Percentiles rank a stretch among this genome's conserved stretches.
These are phyloP conservation scores for Salminus brasiliensis DNA, from an alignment of 2,113 vertebrate genomes.

Conservation along the genomic window DNA sequence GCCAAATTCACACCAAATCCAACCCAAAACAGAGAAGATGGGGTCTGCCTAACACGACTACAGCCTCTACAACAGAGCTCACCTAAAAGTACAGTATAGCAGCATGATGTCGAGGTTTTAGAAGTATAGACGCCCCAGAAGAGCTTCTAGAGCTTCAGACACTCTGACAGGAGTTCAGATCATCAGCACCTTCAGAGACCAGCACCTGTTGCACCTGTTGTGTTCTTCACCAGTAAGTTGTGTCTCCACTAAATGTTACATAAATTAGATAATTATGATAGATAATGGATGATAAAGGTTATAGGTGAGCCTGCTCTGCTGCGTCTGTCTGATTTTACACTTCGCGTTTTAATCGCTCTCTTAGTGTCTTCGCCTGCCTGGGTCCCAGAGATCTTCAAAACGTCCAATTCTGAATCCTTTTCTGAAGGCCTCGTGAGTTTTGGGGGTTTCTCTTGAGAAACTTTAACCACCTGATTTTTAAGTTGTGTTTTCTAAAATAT, in stretches of 20 bases:
- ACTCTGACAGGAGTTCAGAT: background rate
- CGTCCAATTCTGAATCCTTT: background rate
- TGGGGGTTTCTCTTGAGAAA: background rate
- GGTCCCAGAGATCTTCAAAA: no score
- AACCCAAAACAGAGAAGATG: background rate
- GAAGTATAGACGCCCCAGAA: background rate
- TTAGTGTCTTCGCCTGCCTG: background rate
- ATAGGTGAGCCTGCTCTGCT: no score
- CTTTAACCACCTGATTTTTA: no score
- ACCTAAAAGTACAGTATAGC: background rate
- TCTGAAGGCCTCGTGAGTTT: background rate
- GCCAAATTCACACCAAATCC: background rate
- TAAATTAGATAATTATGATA: background rate
- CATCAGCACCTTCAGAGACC: background rate
- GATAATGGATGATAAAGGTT: background rate
- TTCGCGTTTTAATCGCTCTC: background rate
- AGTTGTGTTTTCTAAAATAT: no score
- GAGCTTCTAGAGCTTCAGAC: background rate
- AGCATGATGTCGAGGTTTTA: background rate
- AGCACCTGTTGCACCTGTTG: background rate
- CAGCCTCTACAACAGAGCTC: background rate
- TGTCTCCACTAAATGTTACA: background rate
- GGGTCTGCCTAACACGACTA: background rate
- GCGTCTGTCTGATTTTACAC: no score
- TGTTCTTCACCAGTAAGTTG: background rate